phyloP scores from a whole-genome alignment of 2,888 invertebrate genomes.

The Drosophila conformis region DNA sequence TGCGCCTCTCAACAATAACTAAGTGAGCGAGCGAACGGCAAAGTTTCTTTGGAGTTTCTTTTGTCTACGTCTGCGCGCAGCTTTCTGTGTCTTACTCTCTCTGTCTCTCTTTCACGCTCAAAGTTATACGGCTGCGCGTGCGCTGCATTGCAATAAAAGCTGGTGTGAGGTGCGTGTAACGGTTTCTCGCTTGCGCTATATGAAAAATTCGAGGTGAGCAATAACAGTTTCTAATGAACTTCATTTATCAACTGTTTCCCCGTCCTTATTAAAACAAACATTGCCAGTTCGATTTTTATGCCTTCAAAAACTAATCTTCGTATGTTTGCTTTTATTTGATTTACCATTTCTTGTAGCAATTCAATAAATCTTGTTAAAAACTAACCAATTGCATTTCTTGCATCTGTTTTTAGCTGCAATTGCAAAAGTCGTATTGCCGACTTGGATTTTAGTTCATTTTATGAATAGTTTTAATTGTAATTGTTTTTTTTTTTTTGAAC shows the following conservation, averaged over 20 bases:
- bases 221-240: not conserved
- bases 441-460: conserved; percentile 68
- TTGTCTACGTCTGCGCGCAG: conserved; percentile 30
- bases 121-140: conserved; percentile 40
- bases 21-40: conserved; percentile 38
- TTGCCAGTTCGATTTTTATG: conserved; percentile 54
- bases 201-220: conserved; percentile 31
- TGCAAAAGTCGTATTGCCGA: conserved; percentile 47
- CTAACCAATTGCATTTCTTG: conserved; percentile 72
- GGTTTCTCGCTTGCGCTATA: conserved; percentile 26
- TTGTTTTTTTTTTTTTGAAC: conserved; percentile 6
- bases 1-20: conserved; percentile 57
- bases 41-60: conserved; percentile 25
- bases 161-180: conserved; percentile 40
- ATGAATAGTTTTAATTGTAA: conserved; percentile 58
- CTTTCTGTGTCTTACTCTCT: conserved; percentile 19
- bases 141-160: conserved; percentile 51
- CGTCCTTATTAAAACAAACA: conserved; percentile 39
- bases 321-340: conserved; percentile 65
- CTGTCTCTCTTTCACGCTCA: conserved; percentile 25
- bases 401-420: conserved; percentile 42
- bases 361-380: conserved; percentile 79
- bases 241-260: not conserved
- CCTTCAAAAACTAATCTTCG: conserved; percentile 75
- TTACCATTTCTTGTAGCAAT: conserved; percentile 65